Base-by-base conservation (phyloP, 2,797 vertebrate species). In the Chaetophractus vellerosus region DNA sequence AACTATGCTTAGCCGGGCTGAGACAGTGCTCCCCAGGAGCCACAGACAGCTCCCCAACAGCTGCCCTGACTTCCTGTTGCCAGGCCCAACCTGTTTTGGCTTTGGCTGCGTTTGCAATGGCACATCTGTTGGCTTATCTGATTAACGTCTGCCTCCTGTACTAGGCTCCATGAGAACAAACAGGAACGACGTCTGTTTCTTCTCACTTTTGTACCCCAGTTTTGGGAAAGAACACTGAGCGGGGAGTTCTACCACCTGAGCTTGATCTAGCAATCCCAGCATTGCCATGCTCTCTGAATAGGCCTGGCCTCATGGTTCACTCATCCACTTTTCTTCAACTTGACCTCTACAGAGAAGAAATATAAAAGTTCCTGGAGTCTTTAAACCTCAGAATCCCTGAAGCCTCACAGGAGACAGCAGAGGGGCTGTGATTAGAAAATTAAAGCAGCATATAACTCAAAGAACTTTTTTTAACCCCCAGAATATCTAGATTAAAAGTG, bases 241-340 rank as follows among this genome's bases (percentile, higher is more conserved):
- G 9, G 2, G 9, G 23, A 28, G n/a, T 1, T 0, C 11, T 26
- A 23, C 41, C 5, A 1, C 59, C 86, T 18, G 38, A 23, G 24
- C 61, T 15, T 26, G 28, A 9, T 18, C 45, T 2, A 0, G 82
- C 38, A 38, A 6, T 66, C 14, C 38, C 2, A 0, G 1, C 14
- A 18, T 5, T 2, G 1, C 41, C 21, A 24, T 1, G n/a, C 10
- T n/a, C n/a, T 9, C n/a, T 33, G 2, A 8, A 33, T 6, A 14
- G 31, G 31, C 31, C 31, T 18, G 8, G 19, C 6, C 15, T 18
- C n/a, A 7, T n/a, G n/a, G 18, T 8, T 33, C 31, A 33, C 24
- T 21, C 55, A n/a, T n/a, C 10, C 15, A 33, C 64, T 33, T 33
- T n/a, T 9, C 64, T 66, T 6, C 16, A 66, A 66, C 64, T 33